Base-by-base conservation (phyloP, 30 jellyfish, hydroid and myxozoan genomes). In the Aurelia sp. region DNA sequence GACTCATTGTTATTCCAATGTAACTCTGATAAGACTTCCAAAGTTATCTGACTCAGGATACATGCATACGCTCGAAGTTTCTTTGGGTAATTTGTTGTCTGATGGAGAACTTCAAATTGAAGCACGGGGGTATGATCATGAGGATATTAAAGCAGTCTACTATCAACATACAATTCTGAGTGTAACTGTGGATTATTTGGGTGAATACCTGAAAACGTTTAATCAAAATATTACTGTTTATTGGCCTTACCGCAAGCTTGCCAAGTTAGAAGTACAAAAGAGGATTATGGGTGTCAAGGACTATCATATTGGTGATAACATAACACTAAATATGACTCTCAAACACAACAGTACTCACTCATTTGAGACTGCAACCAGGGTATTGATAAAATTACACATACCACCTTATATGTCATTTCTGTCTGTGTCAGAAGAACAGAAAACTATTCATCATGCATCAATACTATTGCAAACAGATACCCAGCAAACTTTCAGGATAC, bases 251-350 rank as follows among this genome's bases (percentile, higher is more conserved):
- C 61, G 62, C 50, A 76, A 58, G 65, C 27, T 62, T 7, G 87
- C 87, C n/a, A 76, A 58, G 12, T 31, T 76, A 30, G 50, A 4
- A 5, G 62, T 76, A 9, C 13, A 19, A 4, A 63, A 76, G 41
- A 12, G 15, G 11, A 18, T 76, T 31, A 5, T 10, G 0, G 41
- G 18, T 44, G 6, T 10, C 3, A 62, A 40, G 3, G 16, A 27
- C 31, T 11, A 11, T 51, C 21, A 37, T 31, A 76, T 76, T 59
- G 87, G 87, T 20, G 87, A 60, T 8, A 23, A 27, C 35, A 76
- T 76, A 13, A 59, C 53, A 13, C 58, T 33, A 40, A 7, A 13
- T 5, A 76, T 76, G n/a, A 11, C 11, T 18, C 21, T 76, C 1
- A 59, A 33, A 4, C 76, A 76, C 16, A 22, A 59, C 30, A 20